Percentiles rank a stretch among this genome's conserved stretches.
phyloP scores from a whole-genome alignment of 2,113 vertebrate genomes.

The Hyperopisus bebe region DNA sequence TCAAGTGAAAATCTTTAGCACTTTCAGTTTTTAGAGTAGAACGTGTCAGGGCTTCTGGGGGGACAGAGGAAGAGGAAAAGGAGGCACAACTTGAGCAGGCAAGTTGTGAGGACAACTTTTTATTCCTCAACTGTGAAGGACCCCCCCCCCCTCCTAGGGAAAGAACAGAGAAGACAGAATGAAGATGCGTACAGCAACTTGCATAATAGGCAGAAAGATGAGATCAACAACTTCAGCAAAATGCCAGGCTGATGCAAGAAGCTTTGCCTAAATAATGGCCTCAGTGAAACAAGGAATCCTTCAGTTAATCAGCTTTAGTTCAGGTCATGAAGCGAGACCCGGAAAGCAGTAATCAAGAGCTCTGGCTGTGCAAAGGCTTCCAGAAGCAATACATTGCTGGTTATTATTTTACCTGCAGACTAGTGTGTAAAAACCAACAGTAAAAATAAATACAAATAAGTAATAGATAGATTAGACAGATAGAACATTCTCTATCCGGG shows the following conservation, averaged over 20 bases:
- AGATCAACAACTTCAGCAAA: not conserved
- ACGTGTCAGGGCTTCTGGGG: not conserved
- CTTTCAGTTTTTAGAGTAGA: slow-evolving; percentile 17
- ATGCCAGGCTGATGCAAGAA: not conserved
- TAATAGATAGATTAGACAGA: not conserved
- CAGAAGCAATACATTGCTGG: not conserved
- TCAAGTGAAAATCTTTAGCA: not conserved
- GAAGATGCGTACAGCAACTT: not conserved
- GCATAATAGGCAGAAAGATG: not conserved
- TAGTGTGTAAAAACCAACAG: not conserved
- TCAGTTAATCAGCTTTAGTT: not conserved
- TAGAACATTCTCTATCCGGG: not conserved
- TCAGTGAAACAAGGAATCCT: not conserved
- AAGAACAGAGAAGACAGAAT: slow-evolving; percentile 4
- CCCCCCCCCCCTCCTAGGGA: not conserved
- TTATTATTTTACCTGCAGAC: not conserved
- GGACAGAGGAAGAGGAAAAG: not conserved
- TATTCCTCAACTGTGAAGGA: not conserved
- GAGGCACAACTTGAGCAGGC: not conserved
- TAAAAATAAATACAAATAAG: not conserved
- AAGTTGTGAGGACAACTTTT: slow-evolving; percentile 5
- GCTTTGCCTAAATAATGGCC: not conserved
- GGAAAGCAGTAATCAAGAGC: not conserved
- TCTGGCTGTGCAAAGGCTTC: not conserved
- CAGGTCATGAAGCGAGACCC: not conserved